These are phyloP conservation scores for Phrynocephalus vlangalii DNA, from an alignment of 2,797 vertebrate genomes.

Conservation along the genomic window DNA sequence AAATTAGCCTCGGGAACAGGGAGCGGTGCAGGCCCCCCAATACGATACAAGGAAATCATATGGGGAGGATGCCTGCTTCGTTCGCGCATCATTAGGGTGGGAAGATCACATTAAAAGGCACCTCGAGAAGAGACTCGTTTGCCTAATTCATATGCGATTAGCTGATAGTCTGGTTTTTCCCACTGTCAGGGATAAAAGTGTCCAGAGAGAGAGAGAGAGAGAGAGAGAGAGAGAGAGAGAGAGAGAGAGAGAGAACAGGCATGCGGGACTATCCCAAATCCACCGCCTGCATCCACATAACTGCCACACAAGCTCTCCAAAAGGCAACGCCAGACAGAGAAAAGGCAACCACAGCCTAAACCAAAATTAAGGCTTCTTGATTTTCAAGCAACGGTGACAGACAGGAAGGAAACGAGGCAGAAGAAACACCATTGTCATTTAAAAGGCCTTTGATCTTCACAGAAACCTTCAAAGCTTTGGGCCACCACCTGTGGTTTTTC, in stretches of 20 bases:
- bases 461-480: too few relatives aligned
- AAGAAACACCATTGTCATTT: not conserved
- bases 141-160: conserved; percentile 30
- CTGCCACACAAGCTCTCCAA: conserved; percentile 38
- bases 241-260: not conserved
- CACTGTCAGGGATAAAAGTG: conserved; percentile 29
- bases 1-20: not conserved
- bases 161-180: conserved; percentile 24
- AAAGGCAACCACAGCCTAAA: conserved; percentile 9
- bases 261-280: conserved; percentile 12
- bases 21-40: not conserved
- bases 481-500: too few relatives aligned
- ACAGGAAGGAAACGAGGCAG: not conserved
- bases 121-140: not conserved
- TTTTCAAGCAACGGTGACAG: conserved; percentile 38
- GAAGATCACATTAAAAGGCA: not conserved
- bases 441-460: not conserved
- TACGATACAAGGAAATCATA: not conserved
- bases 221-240: conserved; percentile 4
- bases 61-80: not conserved
- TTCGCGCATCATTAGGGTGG: fast-evolving
- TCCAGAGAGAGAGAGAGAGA: conserved; percentile 8
- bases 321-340: conserved; percentile 41
- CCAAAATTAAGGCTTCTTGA: conserved; percentile 42
- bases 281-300: conserved; percentile 31